Evolutionary conservation across 2,113 vertebrate genomes (phyloP).

Genomic region (Nibea albiflora): DNA sequence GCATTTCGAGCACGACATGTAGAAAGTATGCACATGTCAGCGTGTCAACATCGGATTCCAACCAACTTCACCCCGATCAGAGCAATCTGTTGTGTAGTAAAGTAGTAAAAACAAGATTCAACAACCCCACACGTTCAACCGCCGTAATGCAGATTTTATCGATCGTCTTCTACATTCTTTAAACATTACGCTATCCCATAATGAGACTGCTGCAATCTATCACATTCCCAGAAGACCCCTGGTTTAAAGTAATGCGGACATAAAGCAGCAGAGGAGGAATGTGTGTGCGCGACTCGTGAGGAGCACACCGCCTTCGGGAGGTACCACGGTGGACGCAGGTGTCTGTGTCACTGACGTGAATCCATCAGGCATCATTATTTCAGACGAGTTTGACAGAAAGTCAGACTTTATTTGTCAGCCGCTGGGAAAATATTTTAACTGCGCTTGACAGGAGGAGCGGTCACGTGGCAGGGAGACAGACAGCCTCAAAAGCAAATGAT

Average conservation of each 20-base stretch:
- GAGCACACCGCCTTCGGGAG: background rate
- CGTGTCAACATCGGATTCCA: no score
- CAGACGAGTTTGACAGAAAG: constrained; percentile 13
- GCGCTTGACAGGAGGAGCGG: background rate
- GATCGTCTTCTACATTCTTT: background rate
- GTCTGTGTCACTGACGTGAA: constrained; percentile 20
- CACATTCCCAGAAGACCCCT: background rate
- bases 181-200: background rate
- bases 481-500: background rate
- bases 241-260: background rate
- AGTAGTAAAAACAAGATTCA: background rate
- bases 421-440: constrained; percentile 3
- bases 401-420: constrained; percentile 13
- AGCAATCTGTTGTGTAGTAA: background rate
- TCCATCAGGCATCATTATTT: constrained; percentile 29
- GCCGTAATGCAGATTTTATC: background rate
- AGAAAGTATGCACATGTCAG: background rate
- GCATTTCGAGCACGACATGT: background rate
- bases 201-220: background rate
- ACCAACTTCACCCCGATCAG: background rate
- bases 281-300: background rate
- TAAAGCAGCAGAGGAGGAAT: background rate
- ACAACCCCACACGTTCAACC: background rate
- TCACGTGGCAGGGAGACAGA: background rate
- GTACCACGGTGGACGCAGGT: constrained; percentile 8